Conservation (phyloP, 2,113 vertebrate species). For the Potamarius usumacintae region DNA sequence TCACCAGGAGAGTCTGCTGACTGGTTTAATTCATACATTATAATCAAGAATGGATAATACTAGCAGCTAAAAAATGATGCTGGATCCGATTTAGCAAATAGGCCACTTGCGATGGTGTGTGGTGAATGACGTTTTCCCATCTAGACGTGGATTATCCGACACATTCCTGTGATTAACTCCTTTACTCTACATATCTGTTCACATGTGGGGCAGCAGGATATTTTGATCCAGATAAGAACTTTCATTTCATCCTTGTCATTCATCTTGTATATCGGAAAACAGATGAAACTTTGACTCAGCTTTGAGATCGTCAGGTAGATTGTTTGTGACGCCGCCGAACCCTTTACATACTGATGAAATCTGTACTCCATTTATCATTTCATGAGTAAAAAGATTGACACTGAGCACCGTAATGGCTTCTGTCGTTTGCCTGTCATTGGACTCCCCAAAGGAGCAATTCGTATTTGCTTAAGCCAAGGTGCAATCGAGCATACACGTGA, state of each 20-base stretch:
- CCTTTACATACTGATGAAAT: conserved; percentile 11
- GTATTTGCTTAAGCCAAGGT: conserved; percentile 42
- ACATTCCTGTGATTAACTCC: background rate
- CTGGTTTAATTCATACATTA: conserved; percentile 8
- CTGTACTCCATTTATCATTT: conserved; percentile 36
- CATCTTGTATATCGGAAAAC: conserved; percentile 13
- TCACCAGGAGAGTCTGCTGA: background rate
- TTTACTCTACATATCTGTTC: background rate
- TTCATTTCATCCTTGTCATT: conserved; percentile 15
- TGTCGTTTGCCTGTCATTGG: conserved; percentile 37
- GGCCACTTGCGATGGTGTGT: background rate
- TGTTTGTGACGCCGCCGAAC: conserved; percentile 7
- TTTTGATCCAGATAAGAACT: conserved; percentile 27
- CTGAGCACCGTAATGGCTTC: conserved; percentile 29
- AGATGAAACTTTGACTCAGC: background rate
- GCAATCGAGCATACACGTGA: conserved; percentile 46
- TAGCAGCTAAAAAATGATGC: background rate
- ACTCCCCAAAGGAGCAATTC: conserved; percentile 40
- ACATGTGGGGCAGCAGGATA: conserved; percentile 8
- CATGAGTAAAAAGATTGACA: conserved; percentile 25
- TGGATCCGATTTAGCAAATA: background rate
- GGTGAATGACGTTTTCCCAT: background rate
- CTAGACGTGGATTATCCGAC: background rate
- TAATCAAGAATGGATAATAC: conserved; percentile 1
- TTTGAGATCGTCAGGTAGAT: conserved; percentile 11